Conservation (phyloP, 2,113 vertebrate species). For the Labeo catla region DNA sequence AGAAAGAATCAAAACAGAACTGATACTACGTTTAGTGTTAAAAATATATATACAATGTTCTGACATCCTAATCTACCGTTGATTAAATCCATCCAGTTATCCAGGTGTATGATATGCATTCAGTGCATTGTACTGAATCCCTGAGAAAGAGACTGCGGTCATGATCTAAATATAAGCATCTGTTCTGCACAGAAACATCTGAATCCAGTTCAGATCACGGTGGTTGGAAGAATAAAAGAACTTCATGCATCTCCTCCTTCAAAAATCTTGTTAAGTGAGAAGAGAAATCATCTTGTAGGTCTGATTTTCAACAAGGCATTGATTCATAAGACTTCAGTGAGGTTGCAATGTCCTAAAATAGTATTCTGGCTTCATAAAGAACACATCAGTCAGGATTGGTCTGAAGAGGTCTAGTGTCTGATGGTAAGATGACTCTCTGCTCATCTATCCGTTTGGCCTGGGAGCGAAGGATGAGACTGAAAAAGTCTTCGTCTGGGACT, state of each 20-base stretch:
- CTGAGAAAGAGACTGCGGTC: slow-evolving; percentile 39
- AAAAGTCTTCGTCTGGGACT: slow-evolving; percentile 94
- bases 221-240: neutral
- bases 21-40: neutral
- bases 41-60: neutral
- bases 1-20: neutral
- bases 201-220: neutral
- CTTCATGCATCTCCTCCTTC: neutral
- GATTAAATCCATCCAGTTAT: slow-evolving; percentile 2
- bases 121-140: slow-evolving; percentile 38
- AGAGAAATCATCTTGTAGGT: neutral
- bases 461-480: slow-evolving; percentile 91
- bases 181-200: neutral
- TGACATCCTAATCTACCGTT: neutral
- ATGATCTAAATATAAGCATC: neutral
- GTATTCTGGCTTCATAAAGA: neutral
- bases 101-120: slow-evolving; percentile 2
- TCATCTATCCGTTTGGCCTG: slow-evolving; percentile 96
- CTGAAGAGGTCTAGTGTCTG: slow-evolving; percentile 63
- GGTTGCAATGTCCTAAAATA: neutral
- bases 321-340: neutral
- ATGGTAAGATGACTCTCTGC: slow-evolving; percentile 85
- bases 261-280: slow-evolving; percentile 9
- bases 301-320: neutral
- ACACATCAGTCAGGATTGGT: slow-evolving; percentile 74